Percentiles rank a stretch among this genome's conserved stretches.
Evolutionary conservation across 1,140 invertebrate genomes (phyloP).

Genomic region (Anastrepha ludens): DNA sequence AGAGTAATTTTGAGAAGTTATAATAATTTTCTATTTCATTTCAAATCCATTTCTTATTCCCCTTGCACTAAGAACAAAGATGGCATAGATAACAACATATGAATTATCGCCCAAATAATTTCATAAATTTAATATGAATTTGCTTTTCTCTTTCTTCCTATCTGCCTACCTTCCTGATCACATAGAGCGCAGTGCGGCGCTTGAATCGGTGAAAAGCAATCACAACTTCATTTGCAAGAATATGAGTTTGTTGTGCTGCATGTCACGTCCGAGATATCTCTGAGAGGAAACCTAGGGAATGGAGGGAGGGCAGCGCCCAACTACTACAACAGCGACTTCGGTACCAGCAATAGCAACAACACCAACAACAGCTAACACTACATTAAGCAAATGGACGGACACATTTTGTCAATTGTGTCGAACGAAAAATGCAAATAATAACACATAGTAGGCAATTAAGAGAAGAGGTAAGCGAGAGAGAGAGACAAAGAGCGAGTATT

Average conservation of each 20-base stretch:
- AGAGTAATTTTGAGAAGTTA: too few relatives aligned
- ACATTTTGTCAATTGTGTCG: conserved; percentile 37
- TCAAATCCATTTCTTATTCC: too few relatives aligned
- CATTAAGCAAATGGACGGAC: conserved; percentile 43
- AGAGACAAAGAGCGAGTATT: background rate
- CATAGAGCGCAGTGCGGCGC: conserved; percentile 76
- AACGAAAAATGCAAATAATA: conserved; percentile 36
- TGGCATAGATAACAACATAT: too few relatives aligned
- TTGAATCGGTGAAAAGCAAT: conserved; percentile 77
- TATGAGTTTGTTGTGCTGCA: conserved; percentile 81
- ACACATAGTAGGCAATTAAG: conserved; percentile 30
- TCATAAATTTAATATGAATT: background rate
- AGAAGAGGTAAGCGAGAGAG: background rate
- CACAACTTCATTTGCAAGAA: conserved; percentile 80
- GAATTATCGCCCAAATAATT: background rate
- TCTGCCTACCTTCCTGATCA: background rate
- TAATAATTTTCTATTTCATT: too few relatives aligned
- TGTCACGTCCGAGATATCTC: conserved; percentile 80
- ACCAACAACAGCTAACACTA: conserved; percentile 4
- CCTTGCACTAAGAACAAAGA: too few relatives aligned
- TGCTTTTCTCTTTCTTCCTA: background rate
- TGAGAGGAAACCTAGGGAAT: conserved; percentile 72
- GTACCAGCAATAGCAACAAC: background rate
- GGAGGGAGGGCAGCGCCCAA: background rate
- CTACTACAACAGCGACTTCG: background rate